A percentile compares a stretch with the other conserved stretches of the same genome.
These are phyloP conservation scores for Mechanitis mazaeus DNA, from an alignment of 2,888 invertebrate genomes.

Conservation along the genomic window DNA sequence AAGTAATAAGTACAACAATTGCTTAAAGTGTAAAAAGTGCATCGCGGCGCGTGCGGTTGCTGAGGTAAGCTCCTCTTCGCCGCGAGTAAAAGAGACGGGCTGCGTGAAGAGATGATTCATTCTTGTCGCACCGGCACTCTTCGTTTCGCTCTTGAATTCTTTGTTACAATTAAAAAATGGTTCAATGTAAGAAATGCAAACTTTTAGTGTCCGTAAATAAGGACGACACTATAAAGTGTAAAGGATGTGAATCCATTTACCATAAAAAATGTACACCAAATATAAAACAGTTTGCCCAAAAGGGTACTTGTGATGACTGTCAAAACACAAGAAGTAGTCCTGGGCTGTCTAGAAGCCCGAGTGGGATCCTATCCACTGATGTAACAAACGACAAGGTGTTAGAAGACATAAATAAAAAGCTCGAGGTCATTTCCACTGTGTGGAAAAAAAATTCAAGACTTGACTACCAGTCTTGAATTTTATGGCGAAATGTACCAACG, in stretches of 20 bases:
- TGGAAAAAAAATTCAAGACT: conserved; percentile 21
- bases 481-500: conserved; percentile 23
- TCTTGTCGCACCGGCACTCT: no score
- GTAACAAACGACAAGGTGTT: conserved; percentile 10
- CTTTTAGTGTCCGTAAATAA: conserved; percentile 12
- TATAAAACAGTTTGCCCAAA: no score
- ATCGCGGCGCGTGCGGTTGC: no score
- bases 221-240: conserved; percentile 18
- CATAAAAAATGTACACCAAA: conserved; percentile 21
- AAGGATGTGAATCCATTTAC: conserved; percentile 6
- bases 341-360: not conserved
- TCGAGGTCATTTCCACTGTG: conserved; percentile 19
- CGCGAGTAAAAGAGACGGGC: no score
- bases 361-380: not conserved
- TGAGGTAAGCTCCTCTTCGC: no score
- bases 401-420: conserved; percentile 19
- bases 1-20: no score
- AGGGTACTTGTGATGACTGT: conserved; percentile 9
- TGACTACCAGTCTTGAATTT: conserved; percentile 15
- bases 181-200: conserved; percentile 8
- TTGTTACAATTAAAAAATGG: not conserved
- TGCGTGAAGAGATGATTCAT: no score
- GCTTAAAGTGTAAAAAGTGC: no score
- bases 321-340: not conserved
- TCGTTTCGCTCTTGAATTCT: no score